Conservation (phyloP, 2,113 vertebrate species). For the Cariama cristata region DNA sequence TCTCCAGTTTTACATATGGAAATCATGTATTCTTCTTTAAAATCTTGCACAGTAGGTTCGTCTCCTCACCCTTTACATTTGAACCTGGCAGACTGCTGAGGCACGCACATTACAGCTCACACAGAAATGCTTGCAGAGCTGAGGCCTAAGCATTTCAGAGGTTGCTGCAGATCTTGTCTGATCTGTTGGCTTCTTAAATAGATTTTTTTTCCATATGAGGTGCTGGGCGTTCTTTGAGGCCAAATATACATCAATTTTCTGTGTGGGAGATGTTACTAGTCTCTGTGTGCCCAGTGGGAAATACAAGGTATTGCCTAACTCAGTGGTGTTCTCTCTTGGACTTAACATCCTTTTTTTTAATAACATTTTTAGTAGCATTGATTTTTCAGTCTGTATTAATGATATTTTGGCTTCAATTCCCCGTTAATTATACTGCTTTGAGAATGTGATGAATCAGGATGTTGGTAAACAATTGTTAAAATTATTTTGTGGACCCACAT, state of each 20-base stretch:
- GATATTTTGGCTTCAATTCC: background rate
- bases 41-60: background rate
- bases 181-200: background rate
- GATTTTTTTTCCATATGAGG: background rate
- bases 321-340: background rate
- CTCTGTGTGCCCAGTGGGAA: background rate
- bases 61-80: background rate
- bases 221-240: background rate
- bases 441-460: background rate
- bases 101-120: background rate
- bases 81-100: background rate
- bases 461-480: background rate
- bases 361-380: background rate
- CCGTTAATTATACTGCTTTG: background rate
- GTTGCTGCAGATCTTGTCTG: background rate
- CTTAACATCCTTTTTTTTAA: background rate
- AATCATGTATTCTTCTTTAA: background rate
- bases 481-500: background rate
- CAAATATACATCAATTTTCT: background rate
- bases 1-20: background rate
- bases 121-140: background rate
- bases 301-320: background rate
- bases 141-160: background rate
- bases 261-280: background rate
- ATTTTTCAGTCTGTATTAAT: background rate